Evolutionary conservation across 2,797 vertebrate species (phyloP).

Genomic region (Phyllotis vaccarum): DNA sequence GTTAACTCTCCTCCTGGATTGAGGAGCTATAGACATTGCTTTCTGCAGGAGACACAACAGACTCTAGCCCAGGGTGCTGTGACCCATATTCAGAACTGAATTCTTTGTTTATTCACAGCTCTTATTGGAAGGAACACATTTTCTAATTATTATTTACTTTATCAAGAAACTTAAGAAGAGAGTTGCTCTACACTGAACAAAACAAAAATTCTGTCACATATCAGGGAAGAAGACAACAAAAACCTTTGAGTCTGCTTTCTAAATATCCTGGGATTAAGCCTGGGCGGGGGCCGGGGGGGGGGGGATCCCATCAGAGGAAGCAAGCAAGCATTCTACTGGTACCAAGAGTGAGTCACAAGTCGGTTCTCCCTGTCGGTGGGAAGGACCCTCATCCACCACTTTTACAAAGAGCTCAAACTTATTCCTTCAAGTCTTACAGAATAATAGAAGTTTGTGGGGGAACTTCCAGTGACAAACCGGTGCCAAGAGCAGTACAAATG

Average conservation of each 20-base stretch:
- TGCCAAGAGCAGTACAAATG: not conserved
- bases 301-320: not conserved
- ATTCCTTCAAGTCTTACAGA: not conserved
- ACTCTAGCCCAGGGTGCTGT: not conserved
- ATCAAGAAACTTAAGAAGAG: conserved; percentile 26
- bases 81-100: not conserved
- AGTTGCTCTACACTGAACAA: not conserved
- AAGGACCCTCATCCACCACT: not conserved
- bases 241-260: conserved; percentile 22
- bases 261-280: not conserved
- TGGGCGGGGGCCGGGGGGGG: too few species aligned
- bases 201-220: conserved; percentile 19
- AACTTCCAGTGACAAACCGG: not conserved
- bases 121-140: conserved; percentile 21
- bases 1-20: not conserved
- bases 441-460: not conserved
- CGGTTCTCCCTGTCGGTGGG: not conserved
- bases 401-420: conserved; percentile 17
- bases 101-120: not conserved
- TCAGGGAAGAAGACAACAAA: not conserved
- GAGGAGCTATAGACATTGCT: not conserved
- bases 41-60: not conserved
- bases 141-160: not conserved
- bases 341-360: too few species aligned
- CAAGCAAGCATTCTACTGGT: too few species aligned